Base-by-base conservation (phyloP, 2,113 vertebrate genomes). In the Peromyscus maniculatus region DNA sequence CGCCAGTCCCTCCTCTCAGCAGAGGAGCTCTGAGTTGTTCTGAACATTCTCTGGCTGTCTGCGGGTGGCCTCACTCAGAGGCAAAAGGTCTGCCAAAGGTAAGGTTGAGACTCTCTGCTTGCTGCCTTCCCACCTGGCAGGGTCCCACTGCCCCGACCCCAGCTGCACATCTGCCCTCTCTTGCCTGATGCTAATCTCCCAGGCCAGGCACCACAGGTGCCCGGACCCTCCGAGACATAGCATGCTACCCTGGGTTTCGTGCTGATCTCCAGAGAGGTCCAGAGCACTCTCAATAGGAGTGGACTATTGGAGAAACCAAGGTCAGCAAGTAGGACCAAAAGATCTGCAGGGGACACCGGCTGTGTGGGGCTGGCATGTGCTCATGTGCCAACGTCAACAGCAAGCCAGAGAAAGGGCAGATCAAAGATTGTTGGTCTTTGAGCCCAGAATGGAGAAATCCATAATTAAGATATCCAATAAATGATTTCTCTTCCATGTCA, bases 11-110 rank as follows among this genome's bases (percentile, higher is more conserved):
- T 97, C 95, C 97, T 96, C 98, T 98, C 98, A 97, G 95, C 98
- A 98, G 97, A 98, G 98, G 95, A 98, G 98, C 98, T 98, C 95
- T 94, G 97, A 97, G 94, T 87, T 7, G 0, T 71, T 79, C 86
- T 24, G 77, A 71, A 89, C 94, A 74, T 95, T 97, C 97, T 98
- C 96, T 98, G 98, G 97, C 17, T 89, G 87, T 96, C 91, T 89
- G 89, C 80, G 86, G 80, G 95, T 94, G 94, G 96, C 96, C 94
- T 96, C 66, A 89, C 95, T 97, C 66, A 97, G 94, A 97, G 96
- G 97, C 64, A 90, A 97, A 98, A 96, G 71, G 7, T 57, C 49
- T 90, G 62, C 97, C 43, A 77, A 83, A 74, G 89, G 31, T 66
- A 77, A 94, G 92, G 95, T 67, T 97, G 79, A 89, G 89, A 86